Percentiles rank a stretch among this genome's conserved stretches.
phyloP scores from a whole-genome alignment of 1,140 invertebrate genomes.

The Anastrepha ludens region DNA sequence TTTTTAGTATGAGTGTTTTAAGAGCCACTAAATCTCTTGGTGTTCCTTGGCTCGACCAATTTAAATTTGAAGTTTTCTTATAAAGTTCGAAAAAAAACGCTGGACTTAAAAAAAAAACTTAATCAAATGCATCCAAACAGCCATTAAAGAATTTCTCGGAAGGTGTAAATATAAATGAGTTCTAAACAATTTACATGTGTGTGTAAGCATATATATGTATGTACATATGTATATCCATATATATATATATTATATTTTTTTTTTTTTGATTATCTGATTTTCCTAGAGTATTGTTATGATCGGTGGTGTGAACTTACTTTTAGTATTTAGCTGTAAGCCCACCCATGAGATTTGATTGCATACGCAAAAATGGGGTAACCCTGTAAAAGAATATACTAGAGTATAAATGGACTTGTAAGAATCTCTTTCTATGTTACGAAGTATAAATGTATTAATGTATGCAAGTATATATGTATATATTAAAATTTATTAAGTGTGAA shows the following conservation, averaged over 20 bases:
- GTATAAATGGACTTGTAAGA: constrained; percentile 16
- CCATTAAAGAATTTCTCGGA: too few species aligned
- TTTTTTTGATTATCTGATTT: constrained; percentile 29
- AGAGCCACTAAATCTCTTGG: too few species aligned
- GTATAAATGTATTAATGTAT: neutral
- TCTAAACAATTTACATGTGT: too few species aligned
- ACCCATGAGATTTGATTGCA: constrained; percentile 27
- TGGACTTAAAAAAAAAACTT: too few species aligned
- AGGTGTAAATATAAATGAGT: too few species aligned
- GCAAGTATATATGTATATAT: neutral
- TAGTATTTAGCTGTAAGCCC: neutral
- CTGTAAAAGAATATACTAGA: constrained; percentile 6
- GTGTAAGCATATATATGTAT: neutral
- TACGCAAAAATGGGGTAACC: constrained; percentile 22
- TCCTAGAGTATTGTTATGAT: constrained; percentile 21
- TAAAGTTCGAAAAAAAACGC: too few species aligned
- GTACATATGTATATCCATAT: neutral
- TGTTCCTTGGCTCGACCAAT: too few species aligned
- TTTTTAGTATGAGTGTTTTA: too few species aligned
- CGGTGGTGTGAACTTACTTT: constrained; percentile 4
- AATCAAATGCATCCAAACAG: too few species aligned
- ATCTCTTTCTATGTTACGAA: neutral
- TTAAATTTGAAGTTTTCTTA: too few species aligned
- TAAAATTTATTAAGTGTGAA: neutral
- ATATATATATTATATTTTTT: neutral